Base-by-base conservation (phyloP, 2,113 vertebrate species). In the Eubucco bourcierii region DNA sequence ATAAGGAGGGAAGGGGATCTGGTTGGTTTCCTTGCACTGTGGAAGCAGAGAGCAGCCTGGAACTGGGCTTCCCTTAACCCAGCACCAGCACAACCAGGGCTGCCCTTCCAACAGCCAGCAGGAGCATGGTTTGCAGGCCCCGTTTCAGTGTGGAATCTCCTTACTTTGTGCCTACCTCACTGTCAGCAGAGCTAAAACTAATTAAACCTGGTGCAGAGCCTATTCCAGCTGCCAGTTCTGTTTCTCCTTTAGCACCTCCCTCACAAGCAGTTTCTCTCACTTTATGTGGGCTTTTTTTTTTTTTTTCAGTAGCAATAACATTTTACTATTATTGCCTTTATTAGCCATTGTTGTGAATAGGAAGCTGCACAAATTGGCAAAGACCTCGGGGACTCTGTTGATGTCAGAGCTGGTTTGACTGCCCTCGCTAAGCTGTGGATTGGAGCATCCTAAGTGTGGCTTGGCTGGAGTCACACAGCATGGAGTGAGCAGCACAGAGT, bases 11-110 rank as follows among this genome's bases (percentile, higher is more conserved):
- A 87, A 77, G 50, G 41, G 25, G 74, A 87, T 80, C 65, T 90
- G 65, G 75, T 94, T 87, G 93, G 95, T 96, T 92, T 87, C 95
- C 95, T 94, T 79, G 34, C 31, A 89, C 15, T 87, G 73, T 61
- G 80, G 80, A 96, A 91, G 82, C 76, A 93, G 70, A 28, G 75
- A 34, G 18, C 21, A 1, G 39, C 15, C 4, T 52, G 50, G 61
- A 37, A 63, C 46, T 75, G 39, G 56, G 33, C 84, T 92, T 34
- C 65, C n/a, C 39, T 76, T 68, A 15, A 15, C 23, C 52, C 77
- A 83, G 66, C 72, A 71, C 46, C 50, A 59, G 33, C 67, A 73
- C 92, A 95, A 78, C 78, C 78, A 83, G 59, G 19, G 66, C 33
- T 60, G 33, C n/a, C 23, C 15, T 1, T 66, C 67, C 46, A 33